phyloP scores from a whole-genome alignment of 1,140 invertebrate species.

The Acromyrmex heyeri region DNA sequence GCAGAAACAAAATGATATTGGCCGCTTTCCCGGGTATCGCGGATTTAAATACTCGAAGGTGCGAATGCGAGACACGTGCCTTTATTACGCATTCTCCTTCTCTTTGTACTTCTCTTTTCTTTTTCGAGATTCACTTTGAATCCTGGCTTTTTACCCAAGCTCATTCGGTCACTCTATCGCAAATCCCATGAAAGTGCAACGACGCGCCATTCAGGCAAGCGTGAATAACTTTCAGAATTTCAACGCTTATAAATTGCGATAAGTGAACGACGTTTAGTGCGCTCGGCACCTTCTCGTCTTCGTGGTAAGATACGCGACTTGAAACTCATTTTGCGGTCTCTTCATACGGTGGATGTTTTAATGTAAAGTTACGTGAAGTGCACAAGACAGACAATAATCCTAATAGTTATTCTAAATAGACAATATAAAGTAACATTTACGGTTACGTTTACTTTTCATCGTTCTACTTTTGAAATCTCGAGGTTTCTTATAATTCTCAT shows the following conservation, averaged over 20 bases:
- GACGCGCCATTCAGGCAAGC: neutral
- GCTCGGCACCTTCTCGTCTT: neutral
- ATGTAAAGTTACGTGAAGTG: neutral
- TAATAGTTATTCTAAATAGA: conserved; percentile 10
- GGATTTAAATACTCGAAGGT: conserved; percentile 55
- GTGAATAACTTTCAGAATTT: conserved; percentile 16
- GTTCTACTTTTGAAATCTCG: neutral
- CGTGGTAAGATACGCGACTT: neutral
- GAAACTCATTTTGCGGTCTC: neutral
- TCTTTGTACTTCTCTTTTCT: neutral
- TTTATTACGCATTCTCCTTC: conserved; percentile 23
- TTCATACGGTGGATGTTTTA: neutral
- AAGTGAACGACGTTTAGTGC: conserved; percentile 16
- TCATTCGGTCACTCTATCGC: conserved; percentile 8
- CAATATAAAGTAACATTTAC: neutral
- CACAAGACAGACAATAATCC: neutral
- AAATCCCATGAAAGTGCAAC: neutral
- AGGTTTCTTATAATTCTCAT: neutral
- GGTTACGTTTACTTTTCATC: neutral
- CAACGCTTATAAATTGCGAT: conserved; percentile 25
- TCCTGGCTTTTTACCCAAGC: neutral
- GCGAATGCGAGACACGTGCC: conserved; percentile 28
- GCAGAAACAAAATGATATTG: conserved; percentile 72
- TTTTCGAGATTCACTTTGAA: neutral
- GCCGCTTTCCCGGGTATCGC: conserved; percentile 17